Base-by-base conservation (phyloP, 2,888 invertebrate genomes). In the Heliconius cydno region DNA sequence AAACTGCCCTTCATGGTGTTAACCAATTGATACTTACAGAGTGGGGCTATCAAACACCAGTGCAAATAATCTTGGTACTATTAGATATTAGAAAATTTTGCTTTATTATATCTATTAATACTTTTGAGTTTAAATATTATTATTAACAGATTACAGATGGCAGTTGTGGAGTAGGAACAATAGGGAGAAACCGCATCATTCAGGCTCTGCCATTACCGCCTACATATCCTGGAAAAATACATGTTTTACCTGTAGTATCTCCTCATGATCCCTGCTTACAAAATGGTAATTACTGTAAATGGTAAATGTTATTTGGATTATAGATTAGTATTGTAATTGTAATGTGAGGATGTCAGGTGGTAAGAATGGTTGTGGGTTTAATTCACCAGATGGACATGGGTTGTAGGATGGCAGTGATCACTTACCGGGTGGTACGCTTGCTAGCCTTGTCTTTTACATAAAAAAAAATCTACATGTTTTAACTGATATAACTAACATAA, bases 31-130 rank as follows among this genome's bases (percentile, higher is more conserved):
- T 99, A 60, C 95, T 97, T 60, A 97, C 97, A 77, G 98, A 98
- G 89, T 99, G 99, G 99, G 98, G 98, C 9, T 97, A 97, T 81
- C 97, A 97, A 84, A 98, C 97, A 74, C 97, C 97, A 13, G 97
- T 98, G 85, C 98, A 99, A 84, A 94, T 95, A 65, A 91, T 95
- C 81, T 78, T 95, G 91, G 95, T 95, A 90, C 82, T 52, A 63
- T 28, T 28, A 28, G 28, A 28, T 30, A 57, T n/a, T 60, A 60
- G 1, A n/a, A 60, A n/a, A n/a, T 60, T n/a, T 60, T 4, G n/a
- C n/a, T 60, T 60, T 12, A n/a, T 28, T 41, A 38, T 15, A 25
- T 41, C 15, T 19, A 46, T 25, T 28, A 25, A 70, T 70, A 25
- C 19, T 70, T 46, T n/a, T 7, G 19, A 25, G 1, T 41, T 41